These are phyloP conservation scores for Archips xylosteana DNA, from an alignment of 2,888 invertebrate species.

Conservation along the genomic window DNA sequence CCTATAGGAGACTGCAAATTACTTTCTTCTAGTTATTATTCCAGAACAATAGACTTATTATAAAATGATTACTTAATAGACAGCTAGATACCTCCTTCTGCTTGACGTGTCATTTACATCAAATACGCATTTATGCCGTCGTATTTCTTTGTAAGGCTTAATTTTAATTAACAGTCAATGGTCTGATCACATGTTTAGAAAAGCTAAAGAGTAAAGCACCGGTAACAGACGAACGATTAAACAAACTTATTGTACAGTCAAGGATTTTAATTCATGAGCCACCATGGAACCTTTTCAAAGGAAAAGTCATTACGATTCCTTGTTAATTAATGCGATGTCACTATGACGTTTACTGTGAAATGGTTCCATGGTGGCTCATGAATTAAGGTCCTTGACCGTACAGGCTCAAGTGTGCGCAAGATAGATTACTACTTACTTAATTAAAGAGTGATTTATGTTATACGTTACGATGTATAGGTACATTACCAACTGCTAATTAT, in stretches of 20 bases:
- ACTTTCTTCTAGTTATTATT: background rate
- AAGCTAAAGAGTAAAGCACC: background rate
- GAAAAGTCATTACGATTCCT: too few relatives aligned
- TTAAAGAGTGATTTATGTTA: constrained; percentile 15
- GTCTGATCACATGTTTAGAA: background rate
- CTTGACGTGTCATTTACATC: background rate
- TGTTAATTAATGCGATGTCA: too few relatives aligned
- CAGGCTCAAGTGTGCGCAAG: background rate
- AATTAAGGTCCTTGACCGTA: background rate
- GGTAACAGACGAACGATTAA: background rate
- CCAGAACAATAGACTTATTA: background rate
- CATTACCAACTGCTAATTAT: constrained; percentile 10
- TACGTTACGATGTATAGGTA: background rate
- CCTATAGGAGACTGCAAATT: background rate
- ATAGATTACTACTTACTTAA: background rate
- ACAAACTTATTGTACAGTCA: background rate
- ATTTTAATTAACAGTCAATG: background rate
- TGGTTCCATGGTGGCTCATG: too few relatives aligned
- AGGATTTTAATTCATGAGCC: too few relatives aligned
- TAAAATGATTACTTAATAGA: background rate
- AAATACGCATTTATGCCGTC: background rate
- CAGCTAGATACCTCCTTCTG: background rate
- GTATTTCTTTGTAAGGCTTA: too few relatives aligned
- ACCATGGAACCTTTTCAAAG: too few relatives aligned
- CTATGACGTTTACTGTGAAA: too few relatives aligned